Conservation (phyloP, 2,113 vertebrate genomes). For the Mandrillus leucophaeus region DNA sequence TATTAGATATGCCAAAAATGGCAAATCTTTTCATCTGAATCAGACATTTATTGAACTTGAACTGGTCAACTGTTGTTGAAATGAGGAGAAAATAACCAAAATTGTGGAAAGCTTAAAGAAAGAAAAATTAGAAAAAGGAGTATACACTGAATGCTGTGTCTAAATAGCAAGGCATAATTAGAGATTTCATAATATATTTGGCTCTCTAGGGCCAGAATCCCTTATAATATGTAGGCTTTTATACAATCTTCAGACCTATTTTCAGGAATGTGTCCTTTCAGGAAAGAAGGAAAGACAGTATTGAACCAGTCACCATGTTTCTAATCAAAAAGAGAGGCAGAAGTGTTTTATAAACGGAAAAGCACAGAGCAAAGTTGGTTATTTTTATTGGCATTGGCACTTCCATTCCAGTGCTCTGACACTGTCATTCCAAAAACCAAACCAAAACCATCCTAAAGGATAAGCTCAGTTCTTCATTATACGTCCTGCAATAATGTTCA, state of each 20-base stretch:
- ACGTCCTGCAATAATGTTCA: neutral
- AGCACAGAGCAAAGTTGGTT: neutral
- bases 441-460: neutral
- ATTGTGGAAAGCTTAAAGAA: neutral
- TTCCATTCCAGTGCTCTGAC: neutral
- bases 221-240: neutral
- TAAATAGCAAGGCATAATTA: neutral
- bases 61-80: neutral
- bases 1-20: neutral
- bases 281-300: neutral
- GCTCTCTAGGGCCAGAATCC: neutral
- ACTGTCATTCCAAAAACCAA: neutral
- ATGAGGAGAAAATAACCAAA: neutral
- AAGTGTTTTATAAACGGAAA: neutral
- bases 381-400: neutral
- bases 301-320: neutral
- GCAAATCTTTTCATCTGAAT: slow-evolving; percentile 3
- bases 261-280: neutral
- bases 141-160: neutral
- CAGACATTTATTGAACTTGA: slow-evolving; percentile 8
- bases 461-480: neutral
- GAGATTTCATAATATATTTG: neutral
- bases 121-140: neutral
- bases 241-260: neutral
- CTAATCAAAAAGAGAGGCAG: neutral